Percentiles rank a stretch among this genome's conserved stretches.
phyloP scores from a whole-genome alignment of 2,888 invertebrate species.

The Belgica antarctica region DNA sequence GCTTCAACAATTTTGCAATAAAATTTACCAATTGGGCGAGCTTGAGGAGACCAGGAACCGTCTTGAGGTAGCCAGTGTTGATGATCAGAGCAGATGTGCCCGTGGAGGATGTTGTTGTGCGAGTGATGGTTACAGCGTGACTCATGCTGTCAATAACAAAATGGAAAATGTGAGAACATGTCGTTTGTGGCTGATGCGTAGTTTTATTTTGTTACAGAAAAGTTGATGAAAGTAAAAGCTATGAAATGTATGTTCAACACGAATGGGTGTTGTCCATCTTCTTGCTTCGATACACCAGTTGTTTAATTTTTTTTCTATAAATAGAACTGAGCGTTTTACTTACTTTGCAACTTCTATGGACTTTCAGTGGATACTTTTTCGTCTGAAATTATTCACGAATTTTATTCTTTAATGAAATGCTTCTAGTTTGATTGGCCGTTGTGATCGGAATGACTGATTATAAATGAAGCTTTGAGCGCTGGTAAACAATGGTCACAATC shows the following conservation, averaged over 20 bases:
- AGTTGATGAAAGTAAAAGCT: not conserved
- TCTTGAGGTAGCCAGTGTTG: slow-evolving; percentile 77
- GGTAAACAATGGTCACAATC: too few species aligned
- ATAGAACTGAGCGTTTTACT: not conserved
- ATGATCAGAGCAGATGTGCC: slow-evolving; percentile 73
- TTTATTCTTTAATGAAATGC: too few species aligned
- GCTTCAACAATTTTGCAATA: slow-evolving; percentile 18
- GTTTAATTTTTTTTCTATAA: not conserved
- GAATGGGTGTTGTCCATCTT: slow-evolving; percentile 22
- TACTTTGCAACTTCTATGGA: not conserved
- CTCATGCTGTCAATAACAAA: slow-evolving; percentile 64
- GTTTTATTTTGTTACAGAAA: too few species aligned
- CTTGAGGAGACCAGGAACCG: slow-evolving; percentile 76
- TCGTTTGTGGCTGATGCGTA: too few species aligned
- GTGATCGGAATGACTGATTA: too few species aligned
- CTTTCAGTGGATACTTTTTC: too few species aligned
- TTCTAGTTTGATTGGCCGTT: too few species aligned
- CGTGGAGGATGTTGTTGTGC: slow-evolving; percentile 78
- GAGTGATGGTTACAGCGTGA: slow-evolving; percentile 81
- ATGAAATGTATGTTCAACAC: slow-evolving; percentile 3
- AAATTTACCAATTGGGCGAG: slow-evolving; percentile 72
- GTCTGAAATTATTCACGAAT: too few species aligned
- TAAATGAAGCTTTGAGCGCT: too few species aligned
- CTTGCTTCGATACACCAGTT: not conserved
- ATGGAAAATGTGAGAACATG: not conserved